Base-by-base conservation (phyloP, 1,140 invertebrate genomes). In the Bombus consobrinus region DNA sequence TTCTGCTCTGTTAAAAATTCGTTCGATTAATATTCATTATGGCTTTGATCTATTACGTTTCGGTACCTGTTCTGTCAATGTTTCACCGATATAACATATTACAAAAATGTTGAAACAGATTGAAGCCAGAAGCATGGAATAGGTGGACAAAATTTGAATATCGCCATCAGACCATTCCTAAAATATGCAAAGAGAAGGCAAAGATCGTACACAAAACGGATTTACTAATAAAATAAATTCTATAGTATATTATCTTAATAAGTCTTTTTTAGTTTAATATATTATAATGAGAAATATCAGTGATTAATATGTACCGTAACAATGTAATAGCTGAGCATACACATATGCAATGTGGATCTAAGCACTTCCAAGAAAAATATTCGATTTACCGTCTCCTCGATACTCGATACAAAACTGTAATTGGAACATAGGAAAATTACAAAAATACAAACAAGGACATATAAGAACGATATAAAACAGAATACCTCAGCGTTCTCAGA, bases 71-170 rank as follows among this genome's bases (percentile, higher is more conserved):
- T 85, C 81, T 1, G 88, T 86, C 9, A 93, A 9, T 78, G 86
- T 68, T 79, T 93, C 92, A 22, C 92, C 91, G 62, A 92, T 90
- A 37, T 92, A 92, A 81, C 92, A 93, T 86, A 92, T 87, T 84
- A 91, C 83, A 53, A 92, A 93, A 75, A 93, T 92, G 73, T 93
- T 93, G 13, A 90, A 89, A 32, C 81, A 69, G 6, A 91, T 41
- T 0, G 91, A 90, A 25, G 77, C 22, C 10, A 88, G 68, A 39
- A 69, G 69, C 8, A 92, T 53, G 28, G 85, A 59, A 74, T 66
- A 90, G 18, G 76, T 83, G 1, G 57, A 74, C 2, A 82, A 37
- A 73, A 68, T 85, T 47, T 76, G 88, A 47, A 72, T 64, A 9
- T 87, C 77, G 15, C 59, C 75, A 34, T 76, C 37, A 25, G 83